These are phyloP conservation scores for Echinometra lucunter DNA, from an alignment of 53 echinoderm and acorn worm genomes.

Conservation along the genomic window DNA sequence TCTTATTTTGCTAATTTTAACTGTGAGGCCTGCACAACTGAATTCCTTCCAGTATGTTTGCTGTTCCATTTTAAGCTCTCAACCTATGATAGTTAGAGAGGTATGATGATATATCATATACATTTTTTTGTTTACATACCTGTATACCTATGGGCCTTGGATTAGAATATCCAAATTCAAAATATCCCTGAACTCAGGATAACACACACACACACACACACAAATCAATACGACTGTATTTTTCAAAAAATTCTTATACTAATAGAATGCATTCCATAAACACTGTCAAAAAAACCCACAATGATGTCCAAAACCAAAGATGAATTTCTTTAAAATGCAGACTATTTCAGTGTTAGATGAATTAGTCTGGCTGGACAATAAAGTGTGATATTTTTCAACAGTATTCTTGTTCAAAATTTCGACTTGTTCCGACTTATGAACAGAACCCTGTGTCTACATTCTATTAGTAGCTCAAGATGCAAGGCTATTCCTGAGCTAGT, in stretches of 20 bases:
- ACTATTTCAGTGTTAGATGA: background rate
- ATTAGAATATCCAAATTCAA: too few species aligned
- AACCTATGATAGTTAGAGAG: background rate
- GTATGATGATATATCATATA: background rate
- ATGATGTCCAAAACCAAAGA: background rate
- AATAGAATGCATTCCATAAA: background rate
- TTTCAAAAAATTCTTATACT: background rate
- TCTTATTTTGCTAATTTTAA: background rate
- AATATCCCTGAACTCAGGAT: too few species aligned
- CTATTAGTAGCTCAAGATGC: background rate
- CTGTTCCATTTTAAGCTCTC: background rate
- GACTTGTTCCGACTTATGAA: too few species aligned
- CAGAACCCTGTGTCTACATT: background rate
- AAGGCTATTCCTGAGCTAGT: background rate
- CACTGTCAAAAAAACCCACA: background rate
- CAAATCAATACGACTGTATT: too few species aligned
- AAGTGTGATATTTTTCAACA: background rate
- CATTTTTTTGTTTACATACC: background rate
- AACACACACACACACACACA: too few species aligned
- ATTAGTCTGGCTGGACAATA: background rate
- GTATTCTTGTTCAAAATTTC: too few species aligned
- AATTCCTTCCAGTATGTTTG: background rate
- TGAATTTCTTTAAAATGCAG: background rate
- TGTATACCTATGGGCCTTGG: too few species aligned
- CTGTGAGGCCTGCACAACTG: background rate